phyloP scores from a whole-genome alignment of 2,797 vertebrate species.

The Sebastes taczanowskii region DNA sequence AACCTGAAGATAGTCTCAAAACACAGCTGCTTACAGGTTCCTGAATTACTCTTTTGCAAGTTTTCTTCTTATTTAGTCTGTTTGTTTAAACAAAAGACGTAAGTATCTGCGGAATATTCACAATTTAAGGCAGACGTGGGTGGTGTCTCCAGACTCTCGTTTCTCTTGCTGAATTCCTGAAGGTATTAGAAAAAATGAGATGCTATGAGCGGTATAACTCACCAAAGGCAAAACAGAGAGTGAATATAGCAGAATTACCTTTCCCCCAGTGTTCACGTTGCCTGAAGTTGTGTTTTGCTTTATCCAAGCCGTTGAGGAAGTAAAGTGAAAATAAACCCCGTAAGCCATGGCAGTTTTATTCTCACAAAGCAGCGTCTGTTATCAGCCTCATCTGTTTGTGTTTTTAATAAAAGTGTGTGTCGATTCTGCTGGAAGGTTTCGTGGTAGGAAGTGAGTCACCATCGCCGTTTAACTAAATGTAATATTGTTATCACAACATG shows the following conservation, averaged over 20 bases:
- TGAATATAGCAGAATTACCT: slow-evolving; percentile 24
- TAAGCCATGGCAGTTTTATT: not conserved
- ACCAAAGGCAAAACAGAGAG: slow-evolving; percentile 31
- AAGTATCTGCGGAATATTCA: not conserved
- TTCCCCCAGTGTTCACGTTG: slow-evolving; percentile 13
- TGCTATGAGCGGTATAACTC: slow-evolving; percentile 6
- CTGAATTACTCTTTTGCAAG: not conserved
- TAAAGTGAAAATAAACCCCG: slow-evolving; percentile 21
- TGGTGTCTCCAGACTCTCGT: not conserved
- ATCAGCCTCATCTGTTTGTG: not conserved
- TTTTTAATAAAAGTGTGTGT: slow-evolving; percentile 11
- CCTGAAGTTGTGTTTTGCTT: slow-evolving; percentile 36
- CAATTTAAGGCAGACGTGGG: slow-evolving; percentile 12
- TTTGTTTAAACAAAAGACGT: slow-evolving; percentile 8
- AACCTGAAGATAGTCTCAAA: slow-evolving; percentile 7
- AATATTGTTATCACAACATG: not conserved
- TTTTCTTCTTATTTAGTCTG: not conserved
- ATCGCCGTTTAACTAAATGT: not conserved
- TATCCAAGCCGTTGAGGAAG: not conserved
- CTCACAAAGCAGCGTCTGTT: not conserved
- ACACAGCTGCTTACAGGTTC: slow-evolving; percentile 22
- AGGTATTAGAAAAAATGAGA: slow-evolving; percentile 8
- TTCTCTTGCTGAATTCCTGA: not conserved
- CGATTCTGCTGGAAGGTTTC: not conserved
- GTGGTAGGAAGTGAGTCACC: not conserved